These are phyloP conservation scores for Corydoras maculifer DNA, from an alignment of 2,113 vertebrate species.

Conservation along the genomic window DNA sequence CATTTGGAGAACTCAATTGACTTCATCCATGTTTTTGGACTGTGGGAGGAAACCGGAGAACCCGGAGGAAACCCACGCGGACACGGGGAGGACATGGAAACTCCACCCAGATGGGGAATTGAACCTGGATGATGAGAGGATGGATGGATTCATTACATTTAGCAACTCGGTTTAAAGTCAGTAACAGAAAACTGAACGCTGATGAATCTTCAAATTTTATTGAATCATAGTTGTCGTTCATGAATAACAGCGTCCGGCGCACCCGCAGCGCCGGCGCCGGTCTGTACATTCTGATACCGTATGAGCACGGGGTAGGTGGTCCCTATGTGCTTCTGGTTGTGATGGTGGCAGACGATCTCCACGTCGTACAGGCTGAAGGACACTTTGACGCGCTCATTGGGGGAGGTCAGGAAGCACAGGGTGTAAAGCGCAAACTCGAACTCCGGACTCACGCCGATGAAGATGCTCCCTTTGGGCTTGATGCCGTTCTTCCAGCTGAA, in stretches of 20 bases:
- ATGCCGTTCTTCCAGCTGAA: constrained; percentile 75
- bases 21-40: too few species aligned
- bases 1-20: too few species aligned
- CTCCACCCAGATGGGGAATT: too few species aligned
- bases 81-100: too few species aligned
- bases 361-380: constrained; percentile 69
- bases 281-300: constrained; percentile 40
- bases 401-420: constrained; percentile 68
- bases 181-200: background rate
- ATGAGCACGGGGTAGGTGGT: constrained; percentile 70
- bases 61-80: too few species aligned
- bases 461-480: constrained; percentile 74
- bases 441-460: constrained; percentile 72
- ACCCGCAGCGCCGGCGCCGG: background rate
- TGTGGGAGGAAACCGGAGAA: too few species aligned
- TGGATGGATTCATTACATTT: too few species aligned
- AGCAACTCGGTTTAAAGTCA: too few species aligned
- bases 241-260: too few species aligned
- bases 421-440: constrained; percentile 74
- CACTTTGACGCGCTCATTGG: constrained; percentile 66
- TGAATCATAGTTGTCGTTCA: constrained; percentile 1
- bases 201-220: background rate
- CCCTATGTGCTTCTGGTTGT: constrained; percentile 71
- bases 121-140: too few species aligned
- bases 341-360: constrained; percentile 72